These are phyloP conservation scores for Lysandra bellargus DNA, from an alignment of 2,888 invertebrate genomes.

Conservation along the genomic window DNA sequence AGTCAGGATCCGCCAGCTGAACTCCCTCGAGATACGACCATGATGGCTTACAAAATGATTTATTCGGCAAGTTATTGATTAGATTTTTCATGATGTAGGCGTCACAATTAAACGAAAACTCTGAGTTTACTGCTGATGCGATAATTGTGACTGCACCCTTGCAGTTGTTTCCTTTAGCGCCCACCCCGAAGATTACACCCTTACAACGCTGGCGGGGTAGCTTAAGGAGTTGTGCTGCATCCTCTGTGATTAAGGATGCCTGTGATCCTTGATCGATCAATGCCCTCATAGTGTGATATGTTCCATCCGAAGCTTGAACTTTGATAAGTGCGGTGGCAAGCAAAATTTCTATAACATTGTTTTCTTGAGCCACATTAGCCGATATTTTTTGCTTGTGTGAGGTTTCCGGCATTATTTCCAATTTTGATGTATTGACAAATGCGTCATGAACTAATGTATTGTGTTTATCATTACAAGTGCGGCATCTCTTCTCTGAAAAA, in stretches of 20 bases:
- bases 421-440: neutral
- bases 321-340: no score
- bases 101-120: slow-evolving; percentile 29
- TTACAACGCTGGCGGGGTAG: neutral
- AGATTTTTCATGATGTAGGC: slow-evolving; percentile 31
- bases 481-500: neutral
- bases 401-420: no score
- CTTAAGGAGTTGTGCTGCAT: no score
- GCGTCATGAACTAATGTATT: neutral
- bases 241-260: no score
- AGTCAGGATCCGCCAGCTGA: no score
- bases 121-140: neutral
- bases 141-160: slow-evolving; percentile 14
- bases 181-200: slow-evolving; percentile 13
- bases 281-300: no score
- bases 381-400: no score
- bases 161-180: slow-evolving; percentile 16
- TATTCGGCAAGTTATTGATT: slow-evolving; percentile 31
- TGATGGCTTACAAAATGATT: slow-evolving; percentile 34
- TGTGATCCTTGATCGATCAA: no score
- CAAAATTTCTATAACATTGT: no score
- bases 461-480: neutral
- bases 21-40: slow-evolving; percentile 38
- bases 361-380: no score
- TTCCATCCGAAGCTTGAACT: no score